A percentile compares a stretch with the other conserved stretches of the same genome.
phyloP scores from a whole-genome alignment of 2,113 vertebrate genomes.

The Orientallactaga bullata region DNA sequence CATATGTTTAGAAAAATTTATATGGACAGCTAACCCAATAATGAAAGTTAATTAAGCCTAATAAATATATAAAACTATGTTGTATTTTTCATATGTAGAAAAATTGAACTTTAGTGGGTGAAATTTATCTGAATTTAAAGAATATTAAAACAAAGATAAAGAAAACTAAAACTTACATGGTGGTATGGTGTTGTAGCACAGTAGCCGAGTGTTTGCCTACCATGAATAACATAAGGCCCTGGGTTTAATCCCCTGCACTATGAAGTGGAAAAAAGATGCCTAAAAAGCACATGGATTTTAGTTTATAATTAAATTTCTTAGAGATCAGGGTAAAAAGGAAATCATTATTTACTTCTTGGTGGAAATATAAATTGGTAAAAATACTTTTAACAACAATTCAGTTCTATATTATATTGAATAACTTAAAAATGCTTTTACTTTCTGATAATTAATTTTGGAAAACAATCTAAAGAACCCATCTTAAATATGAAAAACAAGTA shows the following conservation, averaged over 20 bases:
- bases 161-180: neutral
- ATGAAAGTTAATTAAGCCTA: conserved; percentile 30
- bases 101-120: conserved; percentile 26
- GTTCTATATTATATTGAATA: neutral
- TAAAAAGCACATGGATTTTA: conserved; percentile 22
- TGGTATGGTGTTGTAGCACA: neutral
- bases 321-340: conserved; percentile 19
- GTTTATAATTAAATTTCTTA: conserved; percentile 50
- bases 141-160: neutral
- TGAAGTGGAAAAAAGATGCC: neutral
- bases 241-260: neutral
- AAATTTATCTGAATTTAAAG: conserved; percentile 47
- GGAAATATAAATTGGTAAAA: neutral
- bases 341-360: neutral
- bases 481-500: conserved; percentile 54
- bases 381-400: conserved; percentile 36
- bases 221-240: neutral
- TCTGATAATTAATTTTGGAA: conserved; percentile 22
- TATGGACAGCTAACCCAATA: conserved; percentile 40
- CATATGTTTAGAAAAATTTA: neutral
- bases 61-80: conserved; percentile 16
- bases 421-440: conserved; percentile 53
- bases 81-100: conserved; percentile 40
- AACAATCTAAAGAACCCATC: conserved; percentile 14
- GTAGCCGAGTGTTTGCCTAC: neutral